These are phyloP conservation scores for Triplophysa siluroides DNA, from an alignment of 2,113 vertebrate genomes.

Conservation along the genomic window DNA sequence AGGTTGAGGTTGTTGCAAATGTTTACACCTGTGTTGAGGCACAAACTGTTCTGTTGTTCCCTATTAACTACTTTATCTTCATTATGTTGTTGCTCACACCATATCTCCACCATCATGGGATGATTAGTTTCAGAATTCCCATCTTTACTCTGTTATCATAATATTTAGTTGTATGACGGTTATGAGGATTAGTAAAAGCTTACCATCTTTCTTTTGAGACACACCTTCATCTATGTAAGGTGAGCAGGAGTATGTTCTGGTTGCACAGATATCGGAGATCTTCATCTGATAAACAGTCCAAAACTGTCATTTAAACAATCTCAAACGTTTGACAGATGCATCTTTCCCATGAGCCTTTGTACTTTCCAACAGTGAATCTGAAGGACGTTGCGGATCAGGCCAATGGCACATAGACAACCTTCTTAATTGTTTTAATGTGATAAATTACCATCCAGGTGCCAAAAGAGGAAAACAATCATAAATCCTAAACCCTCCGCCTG, in stretches of 20 bases:
- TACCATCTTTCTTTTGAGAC: neutral
- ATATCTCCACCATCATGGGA: neutral
- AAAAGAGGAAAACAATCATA: conserved; percentile 28
- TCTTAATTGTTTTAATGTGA: conserved; percentile 29
- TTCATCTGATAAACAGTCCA: neutral
- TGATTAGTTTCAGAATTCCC: neutral
- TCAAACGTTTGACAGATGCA: neutral
- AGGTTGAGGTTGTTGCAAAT: neutral
- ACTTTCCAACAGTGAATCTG: neutral
- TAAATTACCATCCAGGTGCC: conserved; percentile 18
- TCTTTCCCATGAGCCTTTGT: neutral
- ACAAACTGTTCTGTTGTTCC: neutral
- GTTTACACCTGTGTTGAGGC: conserved; percentile 4
- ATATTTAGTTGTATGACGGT: neutral
- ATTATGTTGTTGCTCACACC: neutral
- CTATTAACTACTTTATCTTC: neutral
- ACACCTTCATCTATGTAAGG: conserved; percentile 15
- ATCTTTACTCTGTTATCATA: neutral
- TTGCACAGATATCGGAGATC: neutral
- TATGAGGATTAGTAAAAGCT: neutral
- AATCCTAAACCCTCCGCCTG: neutral
- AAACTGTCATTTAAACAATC: neutral
- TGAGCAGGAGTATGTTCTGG: neutral
- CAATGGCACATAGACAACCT: conserved; percentile 17
- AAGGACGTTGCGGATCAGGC: conserved; percentile 2